phyloP scores from a whole-genome alignment of 2,113 vertebrate genomes.

The Lycocorax pyrrhopterus region DNA sequence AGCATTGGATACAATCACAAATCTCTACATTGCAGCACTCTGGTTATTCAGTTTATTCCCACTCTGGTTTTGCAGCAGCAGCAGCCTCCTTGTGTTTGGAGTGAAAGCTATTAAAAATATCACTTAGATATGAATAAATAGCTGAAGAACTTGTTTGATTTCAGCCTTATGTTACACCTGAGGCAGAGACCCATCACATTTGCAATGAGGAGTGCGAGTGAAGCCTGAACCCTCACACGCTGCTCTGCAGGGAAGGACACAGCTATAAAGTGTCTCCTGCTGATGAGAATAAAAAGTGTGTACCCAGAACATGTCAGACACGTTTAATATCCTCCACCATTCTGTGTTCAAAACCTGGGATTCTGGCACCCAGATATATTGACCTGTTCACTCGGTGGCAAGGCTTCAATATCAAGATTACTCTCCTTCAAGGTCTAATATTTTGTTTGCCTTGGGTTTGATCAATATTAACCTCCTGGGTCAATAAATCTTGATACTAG shows the following conservation, averaged over 20 bases:
- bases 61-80: background rate
- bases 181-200: background rate
- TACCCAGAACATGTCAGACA: background rate
- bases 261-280: background rate
- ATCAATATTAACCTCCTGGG: conserved; percentile 58
- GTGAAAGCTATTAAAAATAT: background rate
- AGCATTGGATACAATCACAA: background rate
- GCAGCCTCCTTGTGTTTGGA: background rate
- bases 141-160: background rate
- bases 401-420: conserved; percentile 49
- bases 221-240: background rate
- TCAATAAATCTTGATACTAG: conserved; percentile 69
- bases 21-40: background rate
- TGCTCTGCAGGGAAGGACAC: background rate
- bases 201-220: background rate
- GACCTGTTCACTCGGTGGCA: conserved; percentile 22
- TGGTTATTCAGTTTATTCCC: background rate
- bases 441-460: conserved; percentile 52
- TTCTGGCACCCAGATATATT: conserved; percentile 21
- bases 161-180: background rate
- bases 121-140: background rate
- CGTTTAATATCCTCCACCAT: conserved; percentile 15
- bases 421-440: conserved; percentile 63
- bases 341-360: background rate
- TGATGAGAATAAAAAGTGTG: background rate